Evolutionary conservation across 2,113 vertebrate genomes (phyloP).

Genomic region (Centropus bengalensis): DNA sequence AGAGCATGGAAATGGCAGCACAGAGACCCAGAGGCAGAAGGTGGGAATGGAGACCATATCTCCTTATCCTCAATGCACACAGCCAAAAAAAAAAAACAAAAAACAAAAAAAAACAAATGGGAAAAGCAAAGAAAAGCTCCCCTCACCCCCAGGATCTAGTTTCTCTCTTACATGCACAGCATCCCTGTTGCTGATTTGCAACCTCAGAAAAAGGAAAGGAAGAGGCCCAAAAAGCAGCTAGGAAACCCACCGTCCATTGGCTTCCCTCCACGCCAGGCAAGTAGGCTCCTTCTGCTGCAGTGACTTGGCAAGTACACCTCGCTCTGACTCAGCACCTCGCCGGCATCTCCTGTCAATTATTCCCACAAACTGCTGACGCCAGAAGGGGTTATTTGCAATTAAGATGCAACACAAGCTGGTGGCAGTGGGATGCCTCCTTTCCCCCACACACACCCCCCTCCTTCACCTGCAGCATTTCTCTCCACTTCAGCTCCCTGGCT

Average conservation of each 20-base stretch:
- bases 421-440: background rate
- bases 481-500: background rate
- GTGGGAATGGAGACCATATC: background rate
- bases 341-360: constrained; percentile 71
- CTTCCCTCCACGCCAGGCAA: constrained; percentile 31
- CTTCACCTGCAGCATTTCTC: background rate
- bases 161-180: background rate
- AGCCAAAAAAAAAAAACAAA: background rate
- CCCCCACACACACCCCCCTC: too few relatives aligned
- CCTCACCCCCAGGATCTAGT: background rate
- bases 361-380: constrained; percentile 63
- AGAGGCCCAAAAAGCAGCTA: constrained; percentile 43
- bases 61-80: background rate
- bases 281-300: constrained; percentile 72
- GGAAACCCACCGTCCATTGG: constrained; percentile 55
- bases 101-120: too few relatives aligned
- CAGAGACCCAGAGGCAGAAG: background rate
- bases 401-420: constrained; percentile 25
- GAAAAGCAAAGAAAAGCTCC: background rate
- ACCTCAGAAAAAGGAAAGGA: background rate
- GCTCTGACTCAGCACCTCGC: constrained; percentile 73
- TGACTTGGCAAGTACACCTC: constrained; percentile 71
- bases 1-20: background rate
- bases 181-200: background rate
- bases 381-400: constrained; percentile 48